Percentiles rank a stretch among this genome's conserved stretches.
phyloP scores from a whole-genome alignment of 2,797 vertebrate genomes.

The Pantherophis vulpinus region DNA sequence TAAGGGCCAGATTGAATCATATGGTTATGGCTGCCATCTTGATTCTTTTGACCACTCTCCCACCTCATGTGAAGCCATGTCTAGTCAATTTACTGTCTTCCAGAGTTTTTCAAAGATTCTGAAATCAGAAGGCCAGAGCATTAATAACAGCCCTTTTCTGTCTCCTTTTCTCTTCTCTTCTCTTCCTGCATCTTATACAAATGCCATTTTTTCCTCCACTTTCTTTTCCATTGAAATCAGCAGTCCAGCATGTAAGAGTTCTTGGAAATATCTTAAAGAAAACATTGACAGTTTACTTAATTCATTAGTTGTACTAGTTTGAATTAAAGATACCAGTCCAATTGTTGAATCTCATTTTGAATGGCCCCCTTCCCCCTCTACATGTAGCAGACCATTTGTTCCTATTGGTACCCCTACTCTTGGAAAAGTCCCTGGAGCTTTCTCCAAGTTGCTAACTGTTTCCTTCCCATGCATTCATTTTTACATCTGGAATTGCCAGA shows the following conservation, averaged over 20 bases:
- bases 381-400: neutral
- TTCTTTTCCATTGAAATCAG: neutral
- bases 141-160: neutral
- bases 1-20: neutral
- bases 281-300: neutral
- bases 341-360: neutral
- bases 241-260: neutral
- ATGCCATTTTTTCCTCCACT: neutral
- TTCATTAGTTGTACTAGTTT: neutral
- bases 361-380: neutral
- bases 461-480: conserved; percentile 47
- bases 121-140: neutral
- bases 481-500: conserved; percentile 57
- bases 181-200: neutral
- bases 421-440: neutral
- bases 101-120: conserved; percentile 22
- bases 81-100: conserved; percentile 42
- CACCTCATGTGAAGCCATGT: conserved; percentile 28
- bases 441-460: neutral
- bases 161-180: neutral
- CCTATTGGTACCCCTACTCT: neutral
- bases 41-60: neutral
- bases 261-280: neutral
- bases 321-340: neutral
- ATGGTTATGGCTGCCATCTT: neutral